Base-by-base conservation (phyloP, 2,113 vertebrate species). In the Thalassoma bifasciatum region DNA sequence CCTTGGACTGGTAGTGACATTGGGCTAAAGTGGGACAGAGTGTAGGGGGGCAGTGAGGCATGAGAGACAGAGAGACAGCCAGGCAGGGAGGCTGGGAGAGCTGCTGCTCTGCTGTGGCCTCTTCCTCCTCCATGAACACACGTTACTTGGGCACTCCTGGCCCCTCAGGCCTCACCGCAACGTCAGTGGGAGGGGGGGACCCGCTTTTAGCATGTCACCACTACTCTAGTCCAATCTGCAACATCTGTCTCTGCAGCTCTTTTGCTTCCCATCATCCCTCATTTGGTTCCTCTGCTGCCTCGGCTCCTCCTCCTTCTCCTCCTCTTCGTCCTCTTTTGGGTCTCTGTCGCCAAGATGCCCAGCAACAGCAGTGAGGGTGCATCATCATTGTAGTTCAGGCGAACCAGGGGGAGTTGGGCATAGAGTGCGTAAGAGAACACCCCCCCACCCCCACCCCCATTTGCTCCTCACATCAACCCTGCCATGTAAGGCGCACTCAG, bases 21-120 rank as follows among this genome's bases (percentile, higher is more conserved):
- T 91, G 92, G 92, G 80, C 87, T 92, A 89, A 93, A 91, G 89
- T 93, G 92, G 92, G 90, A 92, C 92, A 92, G 86, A 89, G 89
- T 92, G 84, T 87, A 83, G 89, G 72, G 65, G 83, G 83, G 86
- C 83, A 91, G 79, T 88, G 86, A 92, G 88, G 90, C 90, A 91
- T 90, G 92, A 92, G 90, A 91, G 90, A 90, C 84, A 82, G 83
- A 80, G 83, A 91, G 87, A 90, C 89, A 91, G 81, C 83, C 79
- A 77, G 85, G 81, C 79, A 81, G 74, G 74, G 83, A 86, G 67
- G 61, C 65, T 79, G 66, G 36, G 69, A 83, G 79, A 82, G 77
- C 72, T 79, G 82, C 79, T 73, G 79, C 78, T 77, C 49, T 84
- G 74, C 75, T 72, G 75, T 73, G 37, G 24, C n/a, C 66, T 44